A percentile compares a stretch with the other conserved stretches of the same genome.
Conservation (phyloP, 2,113 vertebrate genomes). For the Galeopterus variegatus region DNA sequence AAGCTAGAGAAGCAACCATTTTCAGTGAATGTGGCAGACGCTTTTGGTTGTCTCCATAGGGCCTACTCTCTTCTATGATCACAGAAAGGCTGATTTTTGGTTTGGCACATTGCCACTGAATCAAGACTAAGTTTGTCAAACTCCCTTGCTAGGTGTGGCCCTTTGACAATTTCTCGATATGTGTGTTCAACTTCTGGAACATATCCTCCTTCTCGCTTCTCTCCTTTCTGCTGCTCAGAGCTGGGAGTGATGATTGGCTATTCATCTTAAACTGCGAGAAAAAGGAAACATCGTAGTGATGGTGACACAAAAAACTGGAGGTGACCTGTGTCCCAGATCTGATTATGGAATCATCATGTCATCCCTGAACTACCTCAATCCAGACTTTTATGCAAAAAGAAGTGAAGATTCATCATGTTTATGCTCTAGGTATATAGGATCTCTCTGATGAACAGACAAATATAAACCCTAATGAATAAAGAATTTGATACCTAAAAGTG, state of each 20-base stretch:
- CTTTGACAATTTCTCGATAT: neutral
- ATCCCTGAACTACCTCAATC: neutral
- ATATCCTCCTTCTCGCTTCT: neutral
- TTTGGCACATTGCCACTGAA: neutral
- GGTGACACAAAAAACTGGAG: neutral
- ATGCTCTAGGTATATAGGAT: neutral
- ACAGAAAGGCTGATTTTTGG: neutral
- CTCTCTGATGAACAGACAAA: neutral
- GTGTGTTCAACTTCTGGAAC: neutral
- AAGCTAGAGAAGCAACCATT: conserved; percentile 8
- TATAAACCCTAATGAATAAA: neutral
- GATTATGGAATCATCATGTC: neutral
- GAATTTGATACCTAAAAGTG: neutral
- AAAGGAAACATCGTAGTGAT: neutral
- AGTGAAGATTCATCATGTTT: neutral
- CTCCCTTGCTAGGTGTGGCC: neutral
- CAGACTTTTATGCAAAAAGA: neutral
- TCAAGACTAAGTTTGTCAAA: conserved; percentile 1
- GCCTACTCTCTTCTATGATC: neutral
- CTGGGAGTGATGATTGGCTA: neutral
- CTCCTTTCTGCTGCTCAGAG: neutral
- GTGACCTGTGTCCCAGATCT: neutral
- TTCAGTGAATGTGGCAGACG: neutral
- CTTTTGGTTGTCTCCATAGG: conserved; percentile 11
- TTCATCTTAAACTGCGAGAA: neutral